phyloP scores from a whole-genome alignment of 2,888 invertebrate genomes.

The Trichopoda pennipes region DNA sequence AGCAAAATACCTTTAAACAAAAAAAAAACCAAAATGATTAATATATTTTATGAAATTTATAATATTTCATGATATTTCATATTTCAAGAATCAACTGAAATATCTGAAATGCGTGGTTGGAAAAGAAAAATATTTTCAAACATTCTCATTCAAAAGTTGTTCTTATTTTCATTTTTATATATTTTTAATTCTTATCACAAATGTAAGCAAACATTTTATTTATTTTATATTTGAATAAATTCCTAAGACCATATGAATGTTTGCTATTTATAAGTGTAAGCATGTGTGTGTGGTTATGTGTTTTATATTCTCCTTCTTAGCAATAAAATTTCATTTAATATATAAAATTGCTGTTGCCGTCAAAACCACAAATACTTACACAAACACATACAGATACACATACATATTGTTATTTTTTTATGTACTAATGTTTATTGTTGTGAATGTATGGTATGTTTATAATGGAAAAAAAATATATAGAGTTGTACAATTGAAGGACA shows the following conservation, averaged over 20 bases:
- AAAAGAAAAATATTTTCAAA: too few relatives aligned
- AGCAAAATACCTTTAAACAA: too few relatives aligned
- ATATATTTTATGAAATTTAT: constrained; percentile 2
- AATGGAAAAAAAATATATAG: neutral
- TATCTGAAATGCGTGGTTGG: too few relatives aligned
- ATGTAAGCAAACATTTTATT: constrained; percentile 23
- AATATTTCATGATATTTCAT: constrained; percentile 16
- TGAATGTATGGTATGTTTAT: neutral
- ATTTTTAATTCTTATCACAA: neutral
- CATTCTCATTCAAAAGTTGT: neutral
- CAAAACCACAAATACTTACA: neutral
- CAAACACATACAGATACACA: neutral
- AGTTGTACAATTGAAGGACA: constrained; percentile 60
- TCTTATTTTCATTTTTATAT: neutral
- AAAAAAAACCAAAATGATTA: too few relatives aligned
- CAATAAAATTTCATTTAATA: constrained; percentile 50
- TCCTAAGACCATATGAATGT: constrained; percentile 8
- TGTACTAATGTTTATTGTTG: neutral
- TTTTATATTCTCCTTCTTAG: constrained; percentile 39
- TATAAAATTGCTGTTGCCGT: constrained; percentile 4
- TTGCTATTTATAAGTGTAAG: neutral
- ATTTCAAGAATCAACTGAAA: neutral
- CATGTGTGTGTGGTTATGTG: neutral
- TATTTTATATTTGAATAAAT: constrained; percentile 46
- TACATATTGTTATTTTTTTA: neutral